Evolutionary conservation across 30 jellyfish, hydroid and myxozoan genomes (phyloP).

Genomic region (Hydractinia symbiolongicarpus): DNA sequence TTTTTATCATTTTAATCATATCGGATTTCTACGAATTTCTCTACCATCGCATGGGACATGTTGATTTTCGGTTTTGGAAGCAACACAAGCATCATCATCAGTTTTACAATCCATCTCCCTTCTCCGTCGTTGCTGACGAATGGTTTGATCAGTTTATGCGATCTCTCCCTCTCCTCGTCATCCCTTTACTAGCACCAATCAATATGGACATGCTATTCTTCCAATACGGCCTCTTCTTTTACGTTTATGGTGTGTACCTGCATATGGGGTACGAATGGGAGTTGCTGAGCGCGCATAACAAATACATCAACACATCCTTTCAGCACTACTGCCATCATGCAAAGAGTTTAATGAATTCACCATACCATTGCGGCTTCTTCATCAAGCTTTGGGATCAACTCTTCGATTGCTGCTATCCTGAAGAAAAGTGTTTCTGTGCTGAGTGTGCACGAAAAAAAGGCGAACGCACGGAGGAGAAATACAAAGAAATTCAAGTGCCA

Average conservation of each 20-base stretch:
- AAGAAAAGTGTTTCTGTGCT: constrained; percentile 25
- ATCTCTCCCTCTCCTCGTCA: constrained; percentile 6
- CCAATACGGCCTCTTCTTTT: background rate
- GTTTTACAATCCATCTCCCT: constrained; percentile 25
- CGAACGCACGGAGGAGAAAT: constrained; percentile 20
- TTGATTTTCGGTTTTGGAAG: constrained; percentile 13
- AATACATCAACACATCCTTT: constrained; percentile 9
- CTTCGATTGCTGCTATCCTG: constrained; percentile 21
- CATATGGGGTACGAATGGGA: constrained; percentile 11
- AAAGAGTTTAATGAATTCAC: constrained; percentile 9
- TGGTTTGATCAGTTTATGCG: constrained; percentile 20
- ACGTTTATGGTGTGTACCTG: constrained; percentile 18
- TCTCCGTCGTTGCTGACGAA: constrained; percentile 25
- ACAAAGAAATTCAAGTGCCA: constrained; percentile 6
- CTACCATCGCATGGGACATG: constrained; percentile 22
- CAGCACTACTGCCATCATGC: constrained; percentile 29
- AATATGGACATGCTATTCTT: constrained; percentile 11
- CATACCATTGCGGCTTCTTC: constrained; percentile 21
- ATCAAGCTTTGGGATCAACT: constrained; percentile 20
- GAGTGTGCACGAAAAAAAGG: constrained; percentile 30
- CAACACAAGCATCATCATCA: constrained; percentile 20
- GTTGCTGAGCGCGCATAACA: constrained; percentile 15
- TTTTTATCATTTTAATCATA: background rate
- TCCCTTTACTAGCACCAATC: constrained; percentile 5
- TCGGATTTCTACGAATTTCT: constrained; percentile 14